phyloP scores from a whole-genome alignment of 2,888 invertebrate species.

The Catocala sponsa region DNA sequence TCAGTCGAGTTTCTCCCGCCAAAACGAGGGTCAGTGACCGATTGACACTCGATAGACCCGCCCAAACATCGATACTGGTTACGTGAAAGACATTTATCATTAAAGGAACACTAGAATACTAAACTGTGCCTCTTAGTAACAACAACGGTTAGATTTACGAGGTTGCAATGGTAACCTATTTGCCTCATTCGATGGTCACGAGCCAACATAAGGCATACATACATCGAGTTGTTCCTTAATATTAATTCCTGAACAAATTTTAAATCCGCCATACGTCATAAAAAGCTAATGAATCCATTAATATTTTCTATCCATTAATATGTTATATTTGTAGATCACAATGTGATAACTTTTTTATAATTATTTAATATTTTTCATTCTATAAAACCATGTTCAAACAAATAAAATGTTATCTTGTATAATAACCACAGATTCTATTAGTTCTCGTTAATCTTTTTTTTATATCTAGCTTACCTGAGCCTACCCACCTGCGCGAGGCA shows the following conservation, averaged over 20 bases:
- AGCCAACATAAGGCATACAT: not conserved
- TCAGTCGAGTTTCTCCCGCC: slow-evolving; percentile 85
- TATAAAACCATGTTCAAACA: too few species aligned
- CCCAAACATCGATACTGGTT: slow-evolving; percentile 54
- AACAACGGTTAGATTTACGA: slow-evolving; percentile 30
- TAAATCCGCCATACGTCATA: not conserved
- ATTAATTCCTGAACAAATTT: slow-evolving; percentile 16
- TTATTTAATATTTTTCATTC: too few species aligned
- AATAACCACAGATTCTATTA: too few species aligned
- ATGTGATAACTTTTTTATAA: too few species aligned
- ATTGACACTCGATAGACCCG: slow-evolving; percentile 80
- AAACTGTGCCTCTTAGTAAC: not conserved
- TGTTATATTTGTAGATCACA: too few species aligned
- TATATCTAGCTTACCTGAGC: slow-evolving; percentile 13
- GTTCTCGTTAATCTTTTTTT: slow-evolving; percentile 1
- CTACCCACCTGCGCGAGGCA: slow-evolving; percentile 28
- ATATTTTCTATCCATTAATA: too few species aligned
- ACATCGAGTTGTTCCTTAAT: slow-evolving; percentile 1
- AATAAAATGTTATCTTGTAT: too few species aligned
- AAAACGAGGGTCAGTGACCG: slow-evolving; percentile 83
- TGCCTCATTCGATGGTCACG: slow-evolving; percentile 41
- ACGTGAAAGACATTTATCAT: not conserved
- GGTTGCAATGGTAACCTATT: slow-evolving; percentile 39
- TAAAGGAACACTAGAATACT: not conserved
- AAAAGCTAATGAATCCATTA: too few species aligned